A percentile compares a stretch with the other conserved stretches of the same genome.
phyloP scores from a whole-genome alignment of 2,113 vertebrate species.

The Alligator mississippiensis region DNA sequence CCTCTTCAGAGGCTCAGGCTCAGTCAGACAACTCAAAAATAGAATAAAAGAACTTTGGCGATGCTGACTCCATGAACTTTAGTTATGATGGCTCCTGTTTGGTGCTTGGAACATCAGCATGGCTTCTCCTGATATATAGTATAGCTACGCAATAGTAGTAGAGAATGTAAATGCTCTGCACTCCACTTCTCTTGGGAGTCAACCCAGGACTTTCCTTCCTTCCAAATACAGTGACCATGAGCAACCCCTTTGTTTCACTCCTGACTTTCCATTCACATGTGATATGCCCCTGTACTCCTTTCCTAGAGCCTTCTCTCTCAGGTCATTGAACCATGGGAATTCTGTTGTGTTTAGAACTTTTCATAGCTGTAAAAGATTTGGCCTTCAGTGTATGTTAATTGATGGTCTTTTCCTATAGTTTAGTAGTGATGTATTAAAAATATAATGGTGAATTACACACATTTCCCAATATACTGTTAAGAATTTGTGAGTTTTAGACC shows the following conservation, averaged over 20 bases:
- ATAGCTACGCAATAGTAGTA: neutral
- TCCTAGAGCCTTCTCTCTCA: neutral
- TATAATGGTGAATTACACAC: neutral
- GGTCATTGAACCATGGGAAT: neutral
- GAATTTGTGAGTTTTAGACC: no score
- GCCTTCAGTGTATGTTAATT: neutral
- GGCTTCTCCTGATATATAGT: neutral
- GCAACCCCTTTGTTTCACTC: neutral
- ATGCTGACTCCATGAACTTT: neutral
- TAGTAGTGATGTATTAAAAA: neutral
- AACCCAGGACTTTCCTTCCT: neutral
- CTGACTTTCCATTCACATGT: neutral
- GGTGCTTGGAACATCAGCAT: neutral
- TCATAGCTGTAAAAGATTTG: neutral
- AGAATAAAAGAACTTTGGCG: neutral
- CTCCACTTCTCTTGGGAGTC: neutral
- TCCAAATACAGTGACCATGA: neutral
- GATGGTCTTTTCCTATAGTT: neutral
- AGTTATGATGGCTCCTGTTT: neutral
- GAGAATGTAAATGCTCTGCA: neutral
- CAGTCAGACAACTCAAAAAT: neutral
- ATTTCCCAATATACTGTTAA: no score
- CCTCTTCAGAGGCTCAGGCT: neutral
- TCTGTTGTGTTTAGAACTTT: neutral
- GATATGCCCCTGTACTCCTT: neutral